Conservation (phyloP, 2,113 vertebrate species). For the Callorhinus ursinus region DNA sequence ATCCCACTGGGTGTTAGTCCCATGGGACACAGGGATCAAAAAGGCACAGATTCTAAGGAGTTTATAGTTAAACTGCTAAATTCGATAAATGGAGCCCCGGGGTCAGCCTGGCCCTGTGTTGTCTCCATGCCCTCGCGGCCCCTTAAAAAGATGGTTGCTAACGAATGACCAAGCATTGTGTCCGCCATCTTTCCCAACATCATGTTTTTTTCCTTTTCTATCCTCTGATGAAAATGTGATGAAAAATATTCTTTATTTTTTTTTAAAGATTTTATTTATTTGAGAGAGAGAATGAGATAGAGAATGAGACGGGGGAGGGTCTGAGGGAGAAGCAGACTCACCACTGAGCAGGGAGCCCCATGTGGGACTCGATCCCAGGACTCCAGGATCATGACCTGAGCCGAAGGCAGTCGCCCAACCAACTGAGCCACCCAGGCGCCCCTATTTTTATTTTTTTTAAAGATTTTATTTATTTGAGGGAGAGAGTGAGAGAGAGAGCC, state of each 20-base stretch:
- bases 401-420: too few species aligned
- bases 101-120: background rate
- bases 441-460: too few species aligned
- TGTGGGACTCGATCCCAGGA: too few species aligned
- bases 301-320: too few species aligned
- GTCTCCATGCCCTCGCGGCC: background rate
- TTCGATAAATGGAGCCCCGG: background rate
- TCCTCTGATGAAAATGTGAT: background rate
- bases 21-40: background rate
- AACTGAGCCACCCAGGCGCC: too few species aligned
- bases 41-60: background rate
- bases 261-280: too few species aligned
- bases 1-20: background rate
- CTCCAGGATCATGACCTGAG: too few species aligned
- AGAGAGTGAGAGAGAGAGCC: too few species aligned
- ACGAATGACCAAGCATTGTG: background rate
- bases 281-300: too few species aligned
- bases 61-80: background rate
- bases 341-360: too few species aligned
- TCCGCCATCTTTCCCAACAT: fast-evolving
- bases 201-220: background rate
- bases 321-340: too few species aligned
- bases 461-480: too few species aligned
- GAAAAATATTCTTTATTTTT: background rate
- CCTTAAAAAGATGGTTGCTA: background rate